Conservation (phyloP, 2,888 invertebrate species). For the Trichogramma dendrolimi region DNA sequence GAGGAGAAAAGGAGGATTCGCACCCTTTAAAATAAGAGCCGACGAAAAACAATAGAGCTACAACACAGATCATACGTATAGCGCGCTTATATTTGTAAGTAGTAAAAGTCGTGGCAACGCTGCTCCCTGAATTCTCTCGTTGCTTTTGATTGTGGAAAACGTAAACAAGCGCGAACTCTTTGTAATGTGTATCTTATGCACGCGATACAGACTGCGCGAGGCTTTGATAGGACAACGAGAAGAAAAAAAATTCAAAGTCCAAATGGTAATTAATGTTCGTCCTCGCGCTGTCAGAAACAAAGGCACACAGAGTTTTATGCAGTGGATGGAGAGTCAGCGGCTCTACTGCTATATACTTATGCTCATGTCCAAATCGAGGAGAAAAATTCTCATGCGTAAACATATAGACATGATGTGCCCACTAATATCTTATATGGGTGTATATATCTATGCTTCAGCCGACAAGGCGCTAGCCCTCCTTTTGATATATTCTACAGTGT, state of each 20-base stretch:
- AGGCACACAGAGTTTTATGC: constrained; percentile 16
- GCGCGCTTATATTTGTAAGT: too few relatives aligned
- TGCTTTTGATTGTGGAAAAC: constrained; percentile 15
- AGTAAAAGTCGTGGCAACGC: constrained; percentile 1
- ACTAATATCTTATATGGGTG: too few relatives aligned
- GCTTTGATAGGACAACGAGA: constrained; percentile 2
- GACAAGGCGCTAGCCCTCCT: too few relatives aligned
- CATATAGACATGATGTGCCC: too few relatives aligned
- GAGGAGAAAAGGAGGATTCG: too few relatives aligned
- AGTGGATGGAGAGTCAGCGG: constrained; percentile 13
- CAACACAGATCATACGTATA: too few relatives aligned
- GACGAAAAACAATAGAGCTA: constrained; percentile 7
- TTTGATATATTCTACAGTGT: too few relatives aligned
- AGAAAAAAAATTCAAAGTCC: not conserved
- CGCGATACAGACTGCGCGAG: not conserved
- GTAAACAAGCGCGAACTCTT: not conserved
- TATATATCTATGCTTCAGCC: too few relatives aligned
- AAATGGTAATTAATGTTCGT: constrained; percentile 23
- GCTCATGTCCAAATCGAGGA: too few relatives aligned
- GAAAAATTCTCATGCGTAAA: too few relatives aligned
- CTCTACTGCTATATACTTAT: not conserved
- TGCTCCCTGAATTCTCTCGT: not conserved
- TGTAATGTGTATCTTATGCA: not conserved
- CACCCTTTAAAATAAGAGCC: constrained; percentile 6
- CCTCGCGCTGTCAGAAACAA: not conserved